Evolutionary conservation across 2,888 invertebrate genomes (phyloP).

Genomic region (Perdita meconis): DNA sequence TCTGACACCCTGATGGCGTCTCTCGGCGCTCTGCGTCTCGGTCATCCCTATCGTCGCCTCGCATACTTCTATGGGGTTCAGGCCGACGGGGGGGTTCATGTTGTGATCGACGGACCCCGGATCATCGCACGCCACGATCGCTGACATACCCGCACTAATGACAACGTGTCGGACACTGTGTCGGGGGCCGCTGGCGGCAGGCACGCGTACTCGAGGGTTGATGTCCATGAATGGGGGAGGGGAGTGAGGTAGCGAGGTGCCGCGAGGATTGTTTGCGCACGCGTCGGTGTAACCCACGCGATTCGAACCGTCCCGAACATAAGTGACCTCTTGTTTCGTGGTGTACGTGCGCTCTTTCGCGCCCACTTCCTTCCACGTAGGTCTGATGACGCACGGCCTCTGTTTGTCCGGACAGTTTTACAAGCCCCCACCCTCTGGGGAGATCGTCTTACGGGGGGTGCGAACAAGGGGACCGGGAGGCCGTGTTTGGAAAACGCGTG

Average conservation of each 20-base stretch:
- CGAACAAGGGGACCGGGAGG: neutral
- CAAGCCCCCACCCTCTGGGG: neutral
- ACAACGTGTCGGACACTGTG: conserved; percentile 75
- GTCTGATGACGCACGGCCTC: conserved; percentile 50
- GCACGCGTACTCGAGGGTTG: conserved; percentile 76
- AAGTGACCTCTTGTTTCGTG: conserved; percentile 38
- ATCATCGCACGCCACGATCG: conserved; percentile 50
- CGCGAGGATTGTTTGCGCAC: conserved; percentile 65
- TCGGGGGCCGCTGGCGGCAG: conserved; percentile 58
- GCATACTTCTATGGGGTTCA: conserved; percentile 71
- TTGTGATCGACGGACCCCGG: conserved; percentile 16
- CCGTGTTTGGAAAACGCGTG: too few species aligned
- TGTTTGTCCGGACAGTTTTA: conserved; percentile 29
- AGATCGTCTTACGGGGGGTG: neutral
- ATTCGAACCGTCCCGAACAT: conserved; percentile 57
- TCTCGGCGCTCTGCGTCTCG: conserved; percentile 62
- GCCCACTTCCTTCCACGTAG: conserved; percentile 39
- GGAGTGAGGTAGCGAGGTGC: conserved; percentile 60
- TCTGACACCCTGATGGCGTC: conserved; percentile 64
- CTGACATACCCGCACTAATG: conserved; percentile 63
- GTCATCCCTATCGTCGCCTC: conserved; percentile 73
- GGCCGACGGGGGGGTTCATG: conserved; percentile 4
- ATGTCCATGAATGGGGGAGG: conserved; percentile 76
- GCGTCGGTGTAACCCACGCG: conserved; percentile 75
- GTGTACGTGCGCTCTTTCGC: conserved; percentile 17